Conservation (phyloP, 2,888 invertebrate genomes). For the Octonoba sinensis region DNA sequence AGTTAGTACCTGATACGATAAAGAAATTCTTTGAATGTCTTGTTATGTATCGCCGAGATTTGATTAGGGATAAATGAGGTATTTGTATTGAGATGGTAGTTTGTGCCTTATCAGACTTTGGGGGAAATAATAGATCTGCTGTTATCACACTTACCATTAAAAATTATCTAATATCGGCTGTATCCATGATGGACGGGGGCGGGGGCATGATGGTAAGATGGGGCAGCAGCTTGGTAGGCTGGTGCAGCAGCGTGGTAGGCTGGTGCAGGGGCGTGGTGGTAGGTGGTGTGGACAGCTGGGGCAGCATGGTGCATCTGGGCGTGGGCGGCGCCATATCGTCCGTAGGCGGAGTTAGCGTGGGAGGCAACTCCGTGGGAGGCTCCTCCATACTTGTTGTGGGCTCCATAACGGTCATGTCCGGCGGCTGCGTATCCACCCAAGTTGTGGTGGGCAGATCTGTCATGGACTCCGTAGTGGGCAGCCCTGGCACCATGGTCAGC, state of each 20-base stretch:
- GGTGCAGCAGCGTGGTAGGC: not conserved
- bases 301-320: slow-evolving; percentile 45
- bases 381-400: slow-evolving; percentile 50
- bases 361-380: slow-evolving; percentile 34
- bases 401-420: slow-evolving; percentile 58
- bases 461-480: slow-evolving; percentile 43
- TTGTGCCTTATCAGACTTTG: no score
- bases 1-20: no score
- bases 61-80: no score
- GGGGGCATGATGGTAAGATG: slow-evolving; percentile 22
- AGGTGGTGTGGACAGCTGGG: slow-evolving; percentile 34
- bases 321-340: slow-evolving; percentile 44
- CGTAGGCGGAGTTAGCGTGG: slow-evolving; percentile 45
- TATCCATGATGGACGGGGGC: slow-evolving; percentile 45
- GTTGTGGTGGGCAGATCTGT: slow-evolving; percentile 57
- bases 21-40: no score
- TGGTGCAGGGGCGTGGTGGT: slow-evolving; percentile 11
- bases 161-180: slow-evolving; percentile 42
- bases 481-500: slow-evolving; percentile 52
- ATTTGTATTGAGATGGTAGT: no score
- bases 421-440: slow-evolving; percentile 44
- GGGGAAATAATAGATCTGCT: no score
- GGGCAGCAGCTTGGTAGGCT: not conserved
- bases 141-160: slow-evolving; percentile 27
- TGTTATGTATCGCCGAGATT: no score